A percentile compares a stretch with the other conserved stretches of the same genome.
Conservation (phyloP, 1,140 invertebrate genomes). For the Brachionus sp. region DNA sequence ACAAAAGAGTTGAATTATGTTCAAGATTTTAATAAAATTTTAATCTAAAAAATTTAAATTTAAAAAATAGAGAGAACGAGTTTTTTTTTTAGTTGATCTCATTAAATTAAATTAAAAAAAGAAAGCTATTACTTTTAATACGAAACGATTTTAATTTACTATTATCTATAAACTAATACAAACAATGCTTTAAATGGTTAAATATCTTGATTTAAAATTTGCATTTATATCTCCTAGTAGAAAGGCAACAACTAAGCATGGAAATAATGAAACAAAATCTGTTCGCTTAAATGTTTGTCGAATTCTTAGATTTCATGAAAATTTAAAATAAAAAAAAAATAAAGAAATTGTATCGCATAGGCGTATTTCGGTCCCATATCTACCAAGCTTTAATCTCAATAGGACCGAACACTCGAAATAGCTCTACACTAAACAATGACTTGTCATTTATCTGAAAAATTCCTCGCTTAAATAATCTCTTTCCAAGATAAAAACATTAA, state of each 20-base stretch:
- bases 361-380: not conserved
- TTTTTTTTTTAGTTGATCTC: slow-evolving; percentile 6
- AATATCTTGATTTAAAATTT: slow-evolving; percentile 37
- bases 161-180: slow-evolving; percentile 42
- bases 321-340: not conserved
- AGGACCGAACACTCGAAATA: not conserved
- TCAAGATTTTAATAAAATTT: slow-evolving; percentile 11
- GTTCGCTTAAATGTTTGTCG: slow-evolving; percentile 14
- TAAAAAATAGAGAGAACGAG: not conserved
- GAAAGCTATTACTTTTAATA: not conserved
- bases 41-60: slow-evolving; percentile 30
- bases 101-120: not conserved
- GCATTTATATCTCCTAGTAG: not conserved
- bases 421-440: not conserved
- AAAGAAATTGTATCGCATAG: not conserved
- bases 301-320: slow-evolving; percentile 24
- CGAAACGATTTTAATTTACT: slow-evolving; percentile 6
- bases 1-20: slow-evolving; percentile 19
- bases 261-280: slow-evolving; percentile 33
- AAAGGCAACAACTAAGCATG: not conserved
- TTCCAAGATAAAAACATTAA: slow-evolving; percentile 31
- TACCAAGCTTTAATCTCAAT: slow-evolving; percentile 19
- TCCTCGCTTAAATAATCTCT: slow-evolving; percentile 23
- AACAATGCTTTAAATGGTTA: slow-evolving; percentile 10
- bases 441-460: slow-evolving; percentile 36